Conservation (phyloP, 2,888 invertebrate genomes). For the Leistus spinibarbis region DNA sequence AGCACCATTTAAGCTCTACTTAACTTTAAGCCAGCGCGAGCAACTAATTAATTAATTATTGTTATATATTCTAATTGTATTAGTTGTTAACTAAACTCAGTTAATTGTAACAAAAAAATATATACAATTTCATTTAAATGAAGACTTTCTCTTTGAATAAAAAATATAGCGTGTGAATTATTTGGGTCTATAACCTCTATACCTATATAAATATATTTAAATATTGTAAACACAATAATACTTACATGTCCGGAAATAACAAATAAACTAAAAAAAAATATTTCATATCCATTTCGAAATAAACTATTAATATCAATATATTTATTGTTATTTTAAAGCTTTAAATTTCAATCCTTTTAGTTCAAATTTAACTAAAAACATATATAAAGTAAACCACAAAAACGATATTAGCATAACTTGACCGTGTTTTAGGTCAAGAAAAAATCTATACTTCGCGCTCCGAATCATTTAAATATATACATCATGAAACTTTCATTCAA, state of each 20-base stretch:
- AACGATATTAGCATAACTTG: background rate
- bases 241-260: background rate
- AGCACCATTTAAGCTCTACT: background rate
- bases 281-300: background rate
- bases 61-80: background rate
- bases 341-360: too few species aligned
- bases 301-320: too few species aligned
- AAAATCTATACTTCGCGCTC: constrained; percentile 28
- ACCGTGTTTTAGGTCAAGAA: constrained; percentile 26
- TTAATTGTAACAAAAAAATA: background rate
- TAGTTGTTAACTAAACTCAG: background rate
- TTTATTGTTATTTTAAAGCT: too few species aligned
- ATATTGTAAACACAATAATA: background rate
- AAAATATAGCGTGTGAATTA: background rate
- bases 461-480: constrained; percentile 25
- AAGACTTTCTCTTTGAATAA: background rate
- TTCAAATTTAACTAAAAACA: too few species aligned
- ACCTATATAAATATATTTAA: background rate
- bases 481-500: background rate
- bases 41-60: background rate
- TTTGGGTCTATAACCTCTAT: background rate
- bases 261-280: background rate
- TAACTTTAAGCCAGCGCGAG: background rate
- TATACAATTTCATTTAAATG: too few species aligned
- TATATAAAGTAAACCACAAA: too few species aligned